Base-by-base conservation (phyloP, 1,140 invertebrate genomes). In the Pachypeltis micranthus region DNA sequence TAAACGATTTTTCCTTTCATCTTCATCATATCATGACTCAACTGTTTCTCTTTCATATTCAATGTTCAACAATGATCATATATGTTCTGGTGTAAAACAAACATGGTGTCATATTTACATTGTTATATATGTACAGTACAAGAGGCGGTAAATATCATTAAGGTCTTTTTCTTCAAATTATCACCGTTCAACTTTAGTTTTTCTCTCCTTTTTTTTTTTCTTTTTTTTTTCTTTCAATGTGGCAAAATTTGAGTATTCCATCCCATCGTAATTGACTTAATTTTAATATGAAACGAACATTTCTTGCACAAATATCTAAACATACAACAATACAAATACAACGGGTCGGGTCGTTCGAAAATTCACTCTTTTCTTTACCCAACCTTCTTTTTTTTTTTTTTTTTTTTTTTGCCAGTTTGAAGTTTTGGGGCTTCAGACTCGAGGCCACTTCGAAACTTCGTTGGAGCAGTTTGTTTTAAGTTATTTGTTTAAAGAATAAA, bases 101-200 rank as follows among this genome's bases (percentile, higher is more conserved):
- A 69, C 63, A 67, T 69, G 67, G 66, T 69, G 67, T 68, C 66
- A 66, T 68, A 68, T 69, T 68, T 68, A 68, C 67, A 69, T 68
- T 69, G 63, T 61, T 65, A 57, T 66, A 66, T 64, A 66, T n/a
- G n/a, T 64, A 66, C 65, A 64, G 56, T 66, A 66, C 62, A 66
- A 66, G 65, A 66, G 62, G 65, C 65, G 63, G 65, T 61, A 66
- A 62, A 61, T 63, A 63, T 63, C 56, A 21, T 56, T 63, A 63
- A 57, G 39, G 27, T 57, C 55, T 39, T 63, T 63, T 62, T 63
- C 24, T 47, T 25, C 31, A 61, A 61, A 63, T 56, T 63, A 63
- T 63, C 62, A 63, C 62, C 57, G 62, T 57, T n/a, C n/a, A n/a
- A n/a, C n/a, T n/a, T n/a, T n/a, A n/a, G n/a, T n/a, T n/a, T n/a